Evolutionary conservation across 2,113 vertebrate species (phyloP).

Genomic region (Calidris pygmaea): DNA sequence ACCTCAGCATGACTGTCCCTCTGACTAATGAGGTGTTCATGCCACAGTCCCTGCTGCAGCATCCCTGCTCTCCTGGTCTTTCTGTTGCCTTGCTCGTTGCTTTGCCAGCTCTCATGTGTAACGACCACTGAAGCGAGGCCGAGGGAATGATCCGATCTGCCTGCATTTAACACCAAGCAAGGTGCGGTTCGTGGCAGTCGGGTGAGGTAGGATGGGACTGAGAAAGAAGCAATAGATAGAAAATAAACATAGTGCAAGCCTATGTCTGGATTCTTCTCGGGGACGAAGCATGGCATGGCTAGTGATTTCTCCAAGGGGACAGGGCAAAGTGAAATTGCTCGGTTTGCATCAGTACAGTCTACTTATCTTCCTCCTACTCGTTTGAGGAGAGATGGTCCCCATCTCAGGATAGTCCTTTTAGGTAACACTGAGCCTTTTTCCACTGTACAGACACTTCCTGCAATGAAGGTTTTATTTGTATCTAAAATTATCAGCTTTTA

Average conservation of each 20-base stretch:
- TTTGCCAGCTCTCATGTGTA: not conserved
- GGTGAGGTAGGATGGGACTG: not conserved
- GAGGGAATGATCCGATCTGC: rapidly evolving
- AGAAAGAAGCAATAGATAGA: not conserved
- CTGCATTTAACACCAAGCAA: not conserved
- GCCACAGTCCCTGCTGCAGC: not conserved
- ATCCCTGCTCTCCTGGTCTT: not conserved
- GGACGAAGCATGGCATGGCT: not conserved
- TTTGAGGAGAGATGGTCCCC: not conserved
- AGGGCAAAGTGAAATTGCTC: not conserved
- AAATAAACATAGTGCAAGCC: not conserved
- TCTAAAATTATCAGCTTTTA: not conserved
- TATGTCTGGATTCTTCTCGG: not conserved
- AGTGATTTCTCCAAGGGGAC: not conserved
- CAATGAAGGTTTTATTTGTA: not conserved
- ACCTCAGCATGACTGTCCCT: not conserved
- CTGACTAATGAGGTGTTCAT: conserved; percentile 26
- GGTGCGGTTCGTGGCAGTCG: rapidly evolving
- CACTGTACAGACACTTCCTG: not conserved
- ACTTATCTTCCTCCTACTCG: not conserved
- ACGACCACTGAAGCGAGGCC: rapidly evolving
- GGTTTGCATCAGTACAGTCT: not conserved
- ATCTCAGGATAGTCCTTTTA: not conserved
- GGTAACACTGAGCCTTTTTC: not conserved
- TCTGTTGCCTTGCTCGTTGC: not conserved